Percentiles rank a stretch among this genome's conserved stretches.
These are phyloP conservation scores for Ostrea denselamellosa DNA, from an alignment of 1,140 invertebrate genomes.

Conservation along the genomic window DNA sequence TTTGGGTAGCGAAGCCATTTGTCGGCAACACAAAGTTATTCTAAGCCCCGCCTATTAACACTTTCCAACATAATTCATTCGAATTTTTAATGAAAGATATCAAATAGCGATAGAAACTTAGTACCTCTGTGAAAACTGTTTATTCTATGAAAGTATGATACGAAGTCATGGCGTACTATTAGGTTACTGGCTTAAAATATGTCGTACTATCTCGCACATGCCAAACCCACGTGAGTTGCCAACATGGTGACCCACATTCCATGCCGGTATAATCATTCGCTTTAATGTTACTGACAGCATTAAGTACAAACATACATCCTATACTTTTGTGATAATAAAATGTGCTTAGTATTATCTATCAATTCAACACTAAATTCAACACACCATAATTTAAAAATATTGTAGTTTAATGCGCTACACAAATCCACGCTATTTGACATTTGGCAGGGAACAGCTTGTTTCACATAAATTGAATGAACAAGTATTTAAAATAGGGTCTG, in stretches of 20 bases:
- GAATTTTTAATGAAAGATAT: neutral
- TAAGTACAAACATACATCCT: neutral
- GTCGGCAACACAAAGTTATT: conserved; percentile 30
- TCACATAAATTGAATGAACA: neutral
- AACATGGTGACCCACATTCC: conserved; percentile 45
- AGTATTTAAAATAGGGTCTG: neutral
- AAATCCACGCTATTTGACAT: neutral
- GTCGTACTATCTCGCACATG: neutral
- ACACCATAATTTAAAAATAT: too few relatives aligned
- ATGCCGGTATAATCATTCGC: conserved; percentile 15
- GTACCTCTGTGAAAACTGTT: neutral
- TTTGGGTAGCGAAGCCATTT: conserved; percentile 29
- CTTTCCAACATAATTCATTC: neutral
- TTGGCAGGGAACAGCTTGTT: conserved; percentile 7
- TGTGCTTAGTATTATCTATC: neutral
- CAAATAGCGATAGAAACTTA: neutral
- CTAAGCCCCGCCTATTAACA: conserved; percentile 28
- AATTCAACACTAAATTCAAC: neutral
- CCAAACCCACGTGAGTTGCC: conserved; percentile 40
- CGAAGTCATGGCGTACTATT: neutral
- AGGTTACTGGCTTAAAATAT: neutral
- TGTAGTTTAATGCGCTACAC: neutral
- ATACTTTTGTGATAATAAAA: neutral
- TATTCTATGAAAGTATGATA: neutral
- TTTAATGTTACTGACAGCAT: conserved; percentile 4